Evolutionary conservation across 2,113 vertebrate species (phyloP).

Genomic region (Apeltes quadracus): DNA sequence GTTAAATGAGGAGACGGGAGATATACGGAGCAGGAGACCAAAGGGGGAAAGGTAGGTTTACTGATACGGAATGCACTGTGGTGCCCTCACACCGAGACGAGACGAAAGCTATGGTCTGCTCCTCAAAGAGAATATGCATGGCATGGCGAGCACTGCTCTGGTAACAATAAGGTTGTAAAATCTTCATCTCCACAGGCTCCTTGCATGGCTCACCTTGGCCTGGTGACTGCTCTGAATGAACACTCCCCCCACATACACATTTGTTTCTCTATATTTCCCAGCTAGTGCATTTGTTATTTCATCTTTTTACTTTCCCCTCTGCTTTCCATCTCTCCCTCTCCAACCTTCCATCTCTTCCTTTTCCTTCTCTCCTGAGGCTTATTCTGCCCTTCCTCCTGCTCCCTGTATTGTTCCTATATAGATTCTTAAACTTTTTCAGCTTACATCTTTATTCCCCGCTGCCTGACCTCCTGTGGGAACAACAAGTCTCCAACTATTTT

Average conservation of each 20-base stretch:
- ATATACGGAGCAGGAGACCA: conserved; percentile 39
- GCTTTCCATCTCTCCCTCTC: conserved; percentile 23
- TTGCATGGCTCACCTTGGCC: conserved; percentile 69
- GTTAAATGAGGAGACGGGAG: conserved; percentile 66
- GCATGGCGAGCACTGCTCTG: conserved; percentile 55
- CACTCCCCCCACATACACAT: background rate
- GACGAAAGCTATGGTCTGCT: conserved; percentile 49
- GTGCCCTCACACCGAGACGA: conserved; percentile 52
- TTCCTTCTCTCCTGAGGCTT: conserved; percentile 33
- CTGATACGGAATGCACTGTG: conserved; percentile 53
- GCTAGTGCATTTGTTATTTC: conserved; percentile 53
- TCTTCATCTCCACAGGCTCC: conserved; percentile 73
- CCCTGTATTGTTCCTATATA: conserved; percentile 41
- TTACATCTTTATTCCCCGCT: conserved; percentile 36
- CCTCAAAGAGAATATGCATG: conserved; percentile 78
- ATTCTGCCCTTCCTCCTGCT: conserved; percentile 15
- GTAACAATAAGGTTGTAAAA: conserved; percentile 73
- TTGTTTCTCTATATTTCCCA: conserved; percentile 35
- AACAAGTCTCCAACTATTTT: conserved; percentile 36
- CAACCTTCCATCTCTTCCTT: conserved; percentile 34
- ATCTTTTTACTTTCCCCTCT: conserved; percentile 32
- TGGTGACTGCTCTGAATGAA: conserved; percentile 57
- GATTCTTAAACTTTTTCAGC: conserved; percentile 46
- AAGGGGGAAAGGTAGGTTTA: conserved; percentile 52
- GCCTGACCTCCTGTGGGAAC: conserved; percentile 45